phyloP scores from a whole-genome alignment of 2,113 vertebrate species.

The Sander vitreus region DNA sequence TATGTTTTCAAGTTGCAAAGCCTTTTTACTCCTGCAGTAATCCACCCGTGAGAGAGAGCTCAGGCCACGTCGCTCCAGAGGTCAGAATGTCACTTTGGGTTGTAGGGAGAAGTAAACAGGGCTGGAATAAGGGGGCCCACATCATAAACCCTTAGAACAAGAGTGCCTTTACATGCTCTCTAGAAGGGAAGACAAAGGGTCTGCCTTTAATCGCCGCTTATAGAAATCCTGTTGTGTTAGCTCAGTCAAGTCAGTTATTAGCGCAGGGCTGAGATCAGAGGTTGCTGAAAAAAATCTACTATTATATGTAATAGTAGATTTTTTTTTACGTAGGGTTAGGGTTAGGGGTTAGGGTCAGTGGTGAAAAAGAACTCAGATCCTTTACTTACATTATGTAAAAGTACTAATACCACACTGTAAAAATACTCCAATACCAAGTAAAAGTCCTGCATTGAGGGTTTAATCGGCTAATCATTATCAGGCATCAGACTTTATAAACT shows the following conservation, averaged over 20 bases:
- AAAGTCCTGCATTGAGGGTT: too few relatives aligned
- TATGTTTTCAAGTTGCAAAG: conserved; percentile 81
- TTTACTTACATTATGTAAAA: too few relatives aligned
- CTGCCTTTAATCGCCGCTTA: conserved; percentile 45
- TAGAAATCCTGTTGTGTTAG: conserved; percentile 41
- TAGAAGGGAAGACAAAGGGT: conserved; percentile 48
- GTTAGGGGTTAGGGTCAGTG: too few relatives aligned
- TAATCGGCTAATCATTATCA: too few relatives aligned
- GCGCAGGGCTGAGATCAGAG: neutral
- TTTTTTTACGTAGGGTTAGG: too few relatives aligned
- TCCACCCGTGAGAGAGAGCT: conserved; percentile 74
- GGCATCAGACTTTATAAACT: too few relatives aligned
- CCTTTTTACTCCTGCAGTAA: conserved; percentile 68
- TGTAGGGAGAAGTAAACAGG: conserved; percentile 74
- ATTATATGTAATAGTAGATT: too few relatives aligned
- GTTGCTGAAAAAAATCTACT: neutral
- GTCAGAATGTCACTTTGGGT: conserved; percentile 75
- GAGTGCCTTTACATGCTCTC: conserved; percentile 54
- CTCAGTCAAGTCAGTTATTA: conserved; percentile 22
- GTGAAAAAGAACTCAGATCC: too few relatives aligned
- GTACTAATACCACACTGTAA: too few relatives aligned
- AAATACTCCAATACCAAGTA: too few relatives aligned
- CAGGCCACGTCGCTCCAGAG: conserved; percentile 68
- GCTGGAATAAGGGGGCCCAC: conserved; percentile 61
- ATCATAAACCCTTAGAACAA: conserved; percentile 69